A percentile compares a stretch with the other conserved stretches of the same genome.
These are phyloP conservation scores for Heteropelma amictum DNA, from an alignment of 2,888 invertebrate genomes.

Conservation along the genomic window DNA sequence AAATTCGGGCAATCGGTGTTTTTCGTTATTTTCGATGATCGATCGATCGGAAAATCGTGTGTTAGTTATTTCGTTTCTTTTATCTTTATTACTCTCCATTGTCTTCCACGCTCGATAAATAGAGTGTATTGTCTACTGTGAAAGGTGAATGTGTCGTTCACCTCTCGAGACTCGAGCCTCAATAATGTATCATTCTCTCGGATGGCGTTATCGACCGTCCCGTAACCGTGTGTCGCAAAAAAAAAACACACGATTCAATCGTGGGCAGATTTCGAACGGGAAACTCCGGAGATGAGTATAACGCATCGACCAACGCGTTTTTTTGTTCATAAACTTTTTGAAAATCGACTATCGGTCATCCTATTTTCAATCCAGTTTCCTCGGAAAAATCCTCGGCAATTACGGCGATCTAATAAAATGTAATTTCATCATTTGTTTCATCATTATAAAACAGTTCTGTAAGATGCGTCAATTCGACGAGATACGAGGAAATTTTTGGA, in stretches of 20 bases:
- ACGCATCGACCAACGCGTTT: background rate
- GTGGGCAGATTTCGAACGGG: conserved; percentile 4
- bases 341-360: too few relatives aligned
- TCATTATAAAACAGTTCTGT: too few relatives aligned
- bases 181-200: conserved; percentile 39
- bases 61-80: too few relatives aligned
- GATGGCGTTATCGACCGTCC: conserved; percentile 36
- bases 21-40: background rate
- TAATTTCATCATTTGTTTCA: too few relatives aligned
- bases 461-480: too few relatives aligned
- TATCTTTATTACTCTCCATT: too few relatives aligned
- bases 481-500: too few relatives aligned
- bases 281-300: background rate
- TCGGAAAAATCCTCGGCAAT: too few relatives aligned
- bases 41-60: too few relatives aligned
- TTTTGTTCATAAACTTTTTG: background rate
- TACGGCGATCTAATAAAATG: too few relatives aligned
- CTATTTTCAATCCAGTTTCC: too few relatives aligned
- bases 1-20: too few relatives aligned
- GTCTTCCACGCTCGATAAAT: background rate
- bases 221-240: background rate
- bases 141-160: conserved; percentile 37
- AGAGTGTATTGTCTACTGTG: conserved; percentile 19
- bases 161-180: conserved; percentile 11
- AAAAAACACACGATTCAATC: conserved; percentile 24